phyloP scores from a whole-genome alignment of 37 sponge, comb jelly and placozoan genomes.

The Haliclona indistincta region DNA sequence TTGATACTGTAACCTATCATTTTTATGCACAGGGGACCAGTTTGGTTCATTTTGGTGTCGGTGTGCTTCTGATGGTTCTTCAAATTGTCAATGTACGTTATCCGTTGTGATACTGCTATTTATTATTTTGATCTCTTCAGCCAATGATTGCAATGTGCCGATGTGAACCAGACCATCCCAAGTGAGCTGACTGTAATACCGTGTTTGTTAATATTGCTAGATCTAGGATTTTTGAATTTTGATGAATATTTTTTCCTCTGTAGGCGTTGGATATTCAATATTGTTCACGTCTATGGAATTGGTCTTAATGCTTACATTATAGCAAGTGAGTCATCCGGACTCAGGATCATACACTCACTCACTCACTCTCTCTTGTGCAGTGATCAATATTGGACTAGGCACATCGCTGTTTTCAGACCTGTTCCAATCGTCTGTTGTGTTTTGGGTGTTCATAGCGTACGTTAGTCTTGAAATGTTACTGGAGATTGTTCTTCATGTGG shows the following conservation, averaged over 20 bases:
- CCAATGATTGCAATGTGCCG: no score
- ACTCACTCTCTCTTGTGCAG: slow-evolving; percentile 5
- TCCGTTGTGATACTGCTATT: no score
- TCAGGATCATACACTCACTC: not conserved
- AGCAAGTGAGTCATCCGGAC: slow-evolving; percentile 43
- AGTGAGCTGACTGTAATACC: no score
- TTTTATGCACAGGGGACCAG: slow-evolving; percentile 9
- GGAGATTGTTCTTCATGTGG: not conserved
- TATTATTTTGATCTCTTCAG: no score
- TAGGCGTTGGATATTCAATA: slow-evolving; percentile 77
- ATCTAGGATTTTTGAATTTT: no score
- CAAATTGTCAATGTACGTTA: slow-evolving; percentile 76
- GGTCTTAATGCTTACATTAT: slow-evolving; percentile 28
- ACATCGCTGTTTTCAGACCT: slow-evolving; percentile 5
- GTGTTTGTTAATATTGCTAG: no score
- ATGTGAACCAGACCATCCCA: no score
- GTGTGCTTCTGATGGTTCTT: slow-evolving; percentile 50
- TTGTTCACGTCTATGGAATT: slow-evolving; percentile 48
- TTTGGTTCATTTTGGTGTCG: slow-evolving; percentile 53
- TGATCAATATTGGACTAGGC: slow-evolving; percentile 32
- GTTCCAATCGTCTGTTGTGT: slow-evolving; percentile 6
- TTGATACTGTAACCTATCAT: no score
- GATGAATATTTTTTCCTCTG: not conserved
- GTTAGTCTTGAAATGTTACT: slow-evolving; percentile 3
- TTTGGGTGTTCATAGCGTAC: slow-evolving; percentile 27